phyloP scores from a whole-genome alignment of 2,113 vertebrate genomes.

The Antennarius striatus region DNA sequence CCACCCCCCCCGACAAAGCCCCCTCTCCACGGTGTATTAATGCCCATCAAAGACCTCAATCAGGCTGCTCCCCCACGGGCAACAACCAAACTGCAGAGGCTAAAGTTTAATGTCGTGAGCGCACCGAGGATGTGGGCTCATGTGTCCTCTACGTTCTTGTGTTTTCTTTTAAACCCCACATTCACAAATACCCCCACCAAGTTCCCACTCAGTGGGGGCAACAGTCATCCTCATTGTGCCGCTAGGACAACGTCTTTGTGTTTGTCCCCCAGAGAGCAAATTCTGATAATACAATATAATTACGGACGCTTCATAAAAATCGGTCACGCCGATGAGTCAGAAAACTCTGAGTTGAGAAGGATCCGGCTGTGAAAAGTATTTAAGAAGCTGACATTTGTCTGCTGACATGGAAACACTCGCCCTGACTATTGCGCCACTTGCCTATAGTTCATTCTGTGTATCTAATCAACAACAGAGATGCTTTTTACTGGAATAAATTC shows the following conservation, averaged over 20 bases:
- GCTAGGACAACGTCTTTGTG: constrained; percentile 52
- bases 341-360: constrained; percentile 51
- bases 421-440: neutral
- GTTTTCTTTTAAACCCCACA: constrained; percentile 56
- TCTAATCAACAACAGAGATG: neutral
- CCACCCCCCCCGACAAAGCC: constrained; percentile 70
- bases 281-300: constrained; percentile 65
- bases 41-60: constrained; percentile 75
- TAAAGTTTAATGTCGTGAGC: constrained; percentile 62
- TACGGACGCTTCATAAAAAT: constrained; percentile 65
- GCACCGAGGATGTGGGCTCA: constrained; percentile 61
- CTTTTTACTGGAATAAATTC: neutral
- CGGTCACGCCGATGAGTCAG: constrained; percentile 54
- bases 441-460: too few species aligned
- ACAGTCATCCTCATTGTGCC: constrained; percentile 67
- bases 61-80: constrained; percentile 70
- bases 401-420: constrained; percentile 43
- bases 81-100: constrained; percentile 60
- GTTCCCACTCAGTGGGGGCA: constrained; percentile 40
- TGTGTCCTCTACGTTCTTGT: constrained; percentile 59
- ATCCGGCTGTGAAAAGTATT: constrained; percentile 51
- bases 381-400: constrained; percentile 44
- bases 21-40: constrained; percentile 70
- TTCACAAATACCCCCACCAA: constrained; percentile 63
- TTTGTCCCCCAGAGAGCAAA: constrained; percentile 41